phyloP scores from a whole-genome alignment of 2,113 vertebrate species.

The Camelus bactrianus region DNA sequence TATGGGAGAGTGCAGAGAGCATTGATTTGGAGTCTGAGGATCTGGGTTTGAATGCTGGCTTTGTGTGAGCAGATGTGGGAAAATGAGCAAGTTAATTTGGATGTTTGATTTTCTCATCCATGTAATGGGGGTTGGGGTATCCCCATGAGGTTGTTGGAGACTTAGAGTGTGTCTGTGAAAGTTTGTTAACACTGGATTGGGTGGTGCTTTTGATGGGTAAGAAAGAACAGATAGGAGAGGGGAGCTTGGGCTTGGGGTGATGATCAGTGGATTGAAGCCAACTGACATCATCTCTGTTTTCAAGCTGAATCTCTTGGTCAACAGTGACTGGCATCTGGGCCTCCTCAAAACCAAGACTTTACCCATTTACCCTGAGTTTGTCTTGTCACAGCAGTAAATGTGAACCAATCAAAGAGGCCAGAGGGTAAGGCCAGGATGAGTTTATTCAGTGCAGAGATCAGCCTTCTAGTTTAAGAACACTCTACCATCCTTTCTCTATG shows the following conservation, averaged over 20 bases:
- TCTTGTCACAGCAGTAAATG: background rate
- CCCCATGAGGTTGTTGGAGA: constrained; percentile 50
- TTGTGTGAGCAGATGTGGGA: background rate
- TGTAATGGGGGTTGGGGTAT: background rate
- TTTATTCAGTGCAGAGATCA: background rate
- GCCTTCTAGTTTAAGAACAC: background rate
- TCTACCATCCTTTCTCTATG: background rate
- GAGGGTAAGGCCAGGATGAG: background rate
- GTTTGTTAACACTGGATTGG: background rate
- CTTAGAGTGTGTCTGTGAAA: constrained; percentile 51
- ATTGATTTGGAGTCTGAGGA: background rate
- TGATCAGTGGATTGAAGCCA: background rate
- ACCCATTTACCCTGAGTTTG: background rate
- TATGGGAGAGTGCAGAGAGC: background rate
- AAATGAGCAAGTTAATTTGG: background rate
- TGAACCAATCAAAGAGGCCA: background rate
- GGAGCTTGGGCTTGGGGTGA: background rate
- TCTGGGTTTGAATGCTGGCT: background rate
- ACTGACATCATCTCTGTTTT: background rate
- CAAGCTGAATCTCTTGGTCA: background rate
- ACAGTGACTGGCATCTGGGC: background rate
- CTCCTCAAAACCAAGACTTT: constrained; percentile 21
- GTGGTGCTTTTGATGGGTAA: background rate
- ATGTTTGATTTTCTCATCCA: background rate
- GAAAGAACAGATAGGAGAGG: background rate